Percentiles rank a stretch among this genome's conserved stretches.
Evolutionary conservation across 2,113 vertebrate genomes (phyloP).

Genomic region (Oceanodroma tethys): DNA sequence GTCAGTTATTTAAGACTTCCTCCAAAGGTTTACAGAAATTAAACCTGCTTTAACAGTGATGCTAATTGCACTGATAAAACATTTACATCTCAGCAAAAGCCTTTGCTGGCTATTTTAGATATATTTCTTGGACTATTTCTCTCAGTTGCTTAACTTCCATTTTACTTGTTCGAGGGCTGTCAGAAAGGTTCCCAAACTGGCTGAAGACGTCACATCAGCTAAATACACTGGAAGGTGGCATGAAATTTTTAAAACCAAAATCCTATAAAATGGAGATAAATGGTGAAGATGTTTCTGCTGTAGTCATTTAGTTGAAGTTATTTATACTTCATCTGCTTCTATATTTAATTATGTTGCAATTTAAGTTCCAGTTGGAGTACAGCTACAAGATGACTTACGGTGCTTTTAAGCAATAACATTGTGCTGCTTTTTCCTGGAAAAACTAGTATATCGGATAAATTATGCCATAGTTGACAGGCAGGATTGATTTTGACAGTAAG

Average conservation of each 20-base stretch:
- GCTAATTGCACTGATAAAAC: not conserved
- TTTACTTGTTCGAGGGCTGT: not conserved
- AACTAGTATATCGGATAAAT: not conserved
- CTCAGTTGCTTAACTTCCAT: not conserved
- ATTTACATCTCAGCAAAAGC: not conserved
- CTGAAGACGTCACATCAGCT: not conserved
- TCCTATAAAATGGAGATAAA: not conserved
- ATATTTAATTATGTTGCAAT: conserved; percentile 24
- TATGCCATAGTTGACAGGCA: not conserved
- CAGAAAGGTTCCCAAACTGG: not conserved
- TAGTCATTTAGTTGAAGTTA: not conserved
- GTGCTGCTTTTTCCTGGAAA: not conserved
- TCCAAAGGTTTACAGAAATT: not conserved
- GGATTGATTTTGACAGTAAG: conserved; percentile 30
- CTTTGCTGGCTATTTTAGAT: not conserved
- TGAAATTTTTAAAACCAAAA: not conserved
- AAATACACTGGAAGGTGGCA: not conserved
- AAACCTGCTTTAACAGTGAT: not conserved
- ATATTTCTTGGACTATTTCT: not conserved
- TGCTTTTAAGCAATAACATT: not conserved
- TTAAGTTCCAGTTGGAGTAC: not conserved
- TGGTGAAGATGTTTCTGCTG: not conserved
- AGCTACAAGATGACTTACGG: not conserved
- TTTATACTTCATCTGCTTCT: conserved; percentile 7
- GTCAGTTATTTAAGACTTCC: not conserved